Base-by-base conservation (phyloP, 2,888 invertebrate species). In the Pristionchus entomophagus region DNA sequence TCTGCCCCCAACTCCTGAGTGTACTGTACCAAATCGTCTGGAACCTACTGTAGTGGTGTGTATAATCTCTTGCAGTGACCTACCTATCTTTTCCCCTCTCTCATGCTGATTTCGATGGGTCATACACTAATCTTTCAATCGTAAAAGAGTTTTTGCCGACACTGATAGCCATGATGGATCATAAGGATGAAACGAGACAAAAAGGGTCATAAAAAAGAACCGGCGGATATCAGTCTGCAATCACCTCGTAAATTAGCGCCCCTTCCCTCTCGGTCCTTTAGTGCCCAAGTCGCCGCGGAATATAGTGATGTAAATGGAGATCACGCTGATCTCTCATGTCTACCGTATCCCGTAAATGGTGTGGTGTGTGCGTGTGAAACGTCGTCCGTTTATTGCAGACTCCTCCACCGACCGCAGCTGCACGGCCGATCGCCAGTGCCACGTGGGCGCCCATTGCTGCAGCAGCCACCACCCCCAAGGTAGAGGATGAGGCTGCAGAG, bases 171-270 rank as follows among this genome's bases (percentile, higher is more conserved):
- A 38, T 69, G 38, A 65, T 6, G 17, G 35, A 38, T 19, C 38
- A n/a, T 38, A 38, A 19, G 14, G 35, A 38, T 19, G n/a, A 4
- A 14, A 8, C 69, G 69, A 69, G 38, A 69, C 38, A 38, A 32
- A 38, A 65, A 59, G 59, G 12, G 19, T 69, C 69, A n/a, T 69
- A 69, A 69, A 35, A 29, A 19, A 22, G 32, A 19, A 32, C 35
- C 22, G 19, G 29, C 26, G 17, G 65, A 65, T 29, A 65, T 65
- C 29, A 65, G 17, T 32, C 17, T 38, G 69, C 69, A 38, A 69
- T 69, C 69, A n/a, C 19, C 35, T 69, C 69, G 38, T 69, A 69
- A 69, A 69, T 69, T 65, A 65, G 65, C 65, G n/a, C 56, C 56
- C 62, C 14, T 29, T 29, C 62, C 62, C 62, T 35, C 14, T 45